A percentile compares a stretch with the other conserved stretches of the same genome.
Evolutionary conservation across 2,797 vertebrate species (phyloP).

Genomic region (Notamacropus eugenii): DNA sequence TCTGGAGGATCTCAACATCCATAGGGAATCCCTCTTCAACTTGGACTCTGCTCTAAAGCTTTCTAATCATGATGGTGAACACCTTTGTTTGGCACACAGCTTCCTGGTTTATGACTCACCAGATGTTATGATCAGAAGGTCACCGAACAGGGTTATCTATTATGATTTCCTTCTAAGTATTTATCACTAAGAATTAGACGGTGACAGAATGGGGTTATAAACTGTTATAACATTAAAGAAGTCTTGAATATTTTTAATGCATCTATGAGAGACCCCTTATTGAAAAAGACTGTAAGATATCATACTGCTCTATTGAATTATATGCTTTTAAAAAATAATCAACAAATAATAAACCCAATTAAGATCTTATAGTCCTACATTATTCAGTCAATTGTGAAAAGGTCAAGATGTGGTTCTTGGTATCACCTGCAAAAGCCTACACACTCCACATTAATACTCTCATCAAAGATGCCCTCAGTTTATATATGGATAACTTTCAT

Average conservation of each 20-base stretch:
- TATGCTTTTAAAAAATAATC: background rate
- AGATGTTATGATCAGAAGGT: background rate
- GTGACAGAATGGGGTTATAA: background rate
- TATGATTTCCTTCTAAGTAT: background rate
- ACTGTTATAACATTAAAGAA: background rate
- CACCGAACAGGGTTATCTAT: background rate
- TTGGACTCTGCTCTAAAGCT: background rate
- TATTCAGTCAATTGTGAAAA: background rate
- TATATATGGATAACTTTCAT: background rate
- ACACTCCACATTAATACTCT: background rate
- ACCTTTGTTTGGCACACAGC: background rate
- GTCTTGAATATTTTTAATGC: background rate
- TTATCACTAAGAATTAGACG: background rate
- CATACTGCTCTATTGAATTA: background rate
- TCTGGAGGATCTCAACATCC: background rate
- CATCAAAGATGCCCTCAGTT: background rate
- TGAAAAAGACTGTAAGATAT: background rate
- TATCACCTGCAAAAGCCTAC: background rate
- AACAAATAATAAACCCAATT: background rate
- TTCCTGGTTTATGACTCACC: background rate
- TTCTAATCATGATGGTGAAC: background rate
- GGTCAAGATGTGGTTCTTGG: background rate
- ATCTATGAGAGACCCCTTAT: background rate
- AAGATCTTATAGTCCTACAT: background rate
- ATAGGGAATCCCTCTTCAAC: background rate